Evolutionary conservation across 2,888 invertebrate genomes (phyloP), one percentile per base, ranked within the genome.

Genomic region (Mimachlamys varia): DNA sequence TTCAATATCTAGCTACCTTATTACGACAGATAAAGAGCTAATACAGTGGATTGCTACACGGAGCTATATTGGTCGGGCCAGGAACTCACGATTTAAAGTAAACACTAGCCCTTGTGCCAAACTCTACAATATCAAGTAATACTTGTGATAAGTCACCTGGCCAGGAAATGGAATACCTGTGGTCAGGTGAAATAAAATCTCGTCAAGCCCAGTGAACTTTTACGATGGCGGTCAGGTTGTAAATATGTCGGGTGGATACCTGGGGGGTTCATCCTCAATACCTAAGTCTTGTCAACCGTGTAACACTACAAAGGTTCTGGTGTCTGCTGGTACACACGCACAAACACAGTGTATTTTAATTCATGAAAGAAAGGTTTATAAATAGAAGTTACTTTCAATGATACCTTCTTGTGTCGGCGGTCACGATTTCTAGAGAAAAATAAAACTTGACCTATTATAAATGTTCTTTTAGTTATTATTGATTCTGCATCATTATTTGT

Each of bases 141-240:
- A 76, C 76, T 76, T 76, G 76, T 76, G 76, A 76, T 76, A 76
- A 76, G 76, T 76, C 76, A 76, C 33, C 76, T 76, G 76, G 76
- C 76, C 76, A 76, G 76, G 76, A 76, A 76, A 76, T 76, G 76
- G 76, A 76, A 76, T 76, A 76, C 76, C 76, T 76, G 76, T 76
- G 76, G 76, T 76, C 76, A 76, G 76, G 76, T 76, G 33, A 44
- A 76, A 76, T 76, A 76, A 27, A 76, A 76, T 76, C 76, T 76
- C 76, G 33, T 76, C 76, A 76, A 76, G 76, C 76, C 76, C 76
- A 76, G 33, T 76, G 76, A 76, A 76, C 76, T 76, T 76, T 76
- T 76, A 76, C 76, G 76, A 76, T 33, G 76, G 27, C 33, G 10
- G 33, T 5, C 33, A 33, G 76, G 76, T 33, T 76, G 33, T 12